These are phyloP conservation scores for Orthonevra nobilis DNA, from an alignment of 2,888 invertebrate genomes.

Conservation along the genomic window DNA sequence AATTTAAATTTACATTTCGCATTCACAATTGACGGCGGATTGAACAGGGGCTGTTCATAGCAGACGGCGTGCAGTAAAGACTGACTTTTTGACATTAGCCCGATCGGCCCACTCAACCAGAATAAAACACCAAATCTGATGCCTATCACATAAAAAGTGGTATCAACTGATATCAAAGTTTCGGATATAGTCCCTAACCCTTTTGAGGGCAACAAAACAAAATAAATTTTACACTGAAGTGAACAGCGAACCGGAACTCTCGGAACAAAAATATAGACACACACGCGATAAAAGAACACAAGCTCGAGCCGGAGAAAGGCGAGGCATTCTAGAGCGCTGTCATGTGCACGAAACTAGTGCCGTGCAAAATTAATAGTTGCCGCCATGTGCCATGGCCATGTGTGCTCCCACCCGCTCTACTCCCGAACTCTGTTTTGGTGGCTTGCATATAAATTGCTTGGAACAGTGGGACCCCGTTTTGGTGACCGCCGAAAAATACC, in stretches of 20 bases:
- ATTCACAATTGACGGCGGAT: constrained; percentile 32
- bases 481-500: constrained; percentile 47
- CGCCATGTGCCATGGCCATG: constrained; percentile 17
- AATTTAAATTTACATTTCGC: constrained; percentile 50
- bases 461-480: constrained; percentile 27
- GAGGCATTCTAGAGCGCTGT: constrained; percentile 54
- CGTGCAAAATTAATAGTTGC: constrained; percentile 62
- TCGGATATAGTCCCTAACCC: too few relatives aligned
- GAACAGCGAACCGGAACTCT: too few relatives aligned
- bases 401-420: neutral
- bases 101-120: neutral
- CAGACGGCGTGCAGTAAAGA: neutral
- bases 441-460: constrained; percentile 60
- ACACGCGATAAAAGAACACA: constrained; percentile 16
- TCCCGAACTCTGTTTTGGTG: constrained; percentile 43
- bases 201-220: too few relatives aligned
- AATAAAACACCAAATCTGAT: constrained; percentile 43
- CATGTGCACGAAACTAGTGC: constrained; percentile 61
- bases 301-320: constrained; percentile 10
- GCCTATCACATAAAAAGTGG: constrained; percentile 39
- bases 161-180: constrained; percentile 39
- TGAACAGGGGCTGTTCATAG: too few relatives aligned
- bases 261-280: constrained; percentile 22
- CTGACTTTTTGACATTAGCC: constrained; percentile 22
- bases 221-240: too few relatives aligned